These are phyloP conservation scores for Athalia circularis DNA, from an alignment of 2,888 invertebrate species.

Conservation along the genomic window DNA sequence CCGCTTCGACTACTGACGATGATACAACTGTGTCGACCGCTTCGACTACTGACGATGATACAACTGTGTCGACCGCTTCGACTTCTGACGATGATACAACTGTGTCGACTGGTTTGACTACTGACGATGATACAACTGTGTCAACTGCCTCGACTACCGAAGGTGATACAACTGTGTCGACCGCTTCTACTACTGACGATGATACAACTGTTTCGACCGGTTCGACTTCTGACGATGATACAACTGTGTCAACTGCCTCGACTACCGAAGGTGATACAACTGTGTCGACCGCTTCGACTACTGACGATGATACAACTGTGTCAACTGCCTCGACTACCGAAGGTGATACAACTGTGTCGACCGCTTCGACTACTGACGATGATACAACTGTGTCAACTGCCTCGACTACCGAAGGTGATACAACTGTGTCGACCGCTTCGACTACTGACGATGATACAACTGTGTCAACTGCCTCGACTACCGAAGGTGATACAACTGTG, in stretches of 20 bases:
- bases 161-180: too few species aligned
- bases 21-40: background rate
- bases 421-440: background rate
- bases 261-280: too few species aligned
- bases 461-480: background rate
- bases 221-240: background rate
- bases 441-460: background rate
- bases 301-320: too few species aligned
- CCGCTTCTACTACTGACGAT: too few species aligned
- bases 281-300: too few species aligned
- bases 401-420: too few species aligned
- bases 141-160: background rate
- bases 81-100: background rate
- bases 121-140: background rate
- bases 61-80: background rate
- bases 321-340: too few species aligned
- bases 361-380: too few species aligned
- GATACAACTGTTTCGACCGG: too few species aligned
- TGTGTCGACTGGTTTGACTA: background rate
- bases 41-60: background rate
- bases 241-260: too few species aligned
- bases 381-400: too few species aligned
- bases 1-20: background rate
- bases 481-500: background rate
- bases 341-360: too few species aligned